A percentile compares a stretch with the other conserved stretches of the same genome.
Conservation (phyloP, 2,888 invertebrate genomes). For the Stenodera caucasica region DNA sequence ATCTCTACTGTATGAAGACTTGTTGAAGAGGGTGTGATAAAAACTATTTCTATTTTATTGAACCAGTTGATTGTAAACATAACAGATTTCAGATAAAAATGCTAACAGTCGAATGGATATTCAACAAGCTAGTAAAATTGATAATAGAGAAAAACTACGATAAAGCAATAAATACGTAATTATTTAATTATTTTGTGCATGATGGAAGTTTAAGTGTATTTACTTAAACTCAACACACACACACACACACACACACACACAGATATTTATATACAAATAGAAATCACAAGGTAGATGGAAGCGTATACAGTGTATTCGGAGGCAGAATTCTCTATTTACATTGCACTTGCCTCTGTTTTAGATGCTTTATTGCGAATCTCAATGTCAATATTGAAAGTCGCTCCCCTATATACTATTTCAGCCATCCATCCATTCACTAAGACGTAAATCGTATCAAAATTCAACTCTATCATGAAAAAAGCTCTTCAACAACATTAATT, state of each 20-base stretch:
- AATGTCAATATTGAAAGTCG: conserved; percentile 29
- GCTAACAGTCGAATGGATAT: conserved; percentile 32
- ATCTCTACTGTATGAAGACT: conserved; percentile 25
- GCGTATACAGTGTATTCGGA: conserved; percentile 11
- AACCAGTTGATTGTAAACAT: conserved; percentile 38
- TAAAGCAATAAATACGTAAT: conserved; percentile 7
- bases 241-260: not conserved
- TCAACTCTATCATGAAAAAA: conserved; percentile 9
- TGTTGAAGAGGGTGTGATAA: conserved; percentile 23
- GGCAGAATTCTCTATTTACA: conserved; percentile 26
- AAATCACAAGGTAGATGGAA: conserved; percentile 10
- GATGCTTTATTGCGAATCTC: conserved; percentile 33
- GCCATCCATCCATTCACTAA: conserved; percentile 2
- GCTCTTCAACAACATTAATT: not conserved
- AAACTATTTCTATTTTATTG: conserved; percentile 16
- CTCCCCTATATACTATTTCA: conserved; percentile 17
- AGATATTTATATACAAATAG: conserved; percentile 10
- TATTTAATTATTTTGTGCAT: conserved; percentile 25
- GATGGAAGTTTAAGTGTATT: conserved; percentile 16
- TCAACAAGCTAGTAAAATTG: not conserved
- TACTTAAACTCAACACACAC: not conserved
- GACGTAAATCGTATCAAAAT: conserved; percentile 22
- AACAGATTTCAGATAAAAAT: conserved; percentile 34
- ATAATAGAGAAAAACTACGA: not conserved
- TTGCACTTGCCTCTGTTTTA: conserved; percentile 32